Conservation (phyloP, 2,113 vertebrate species). For the Cyprinus carpio region DNA sequence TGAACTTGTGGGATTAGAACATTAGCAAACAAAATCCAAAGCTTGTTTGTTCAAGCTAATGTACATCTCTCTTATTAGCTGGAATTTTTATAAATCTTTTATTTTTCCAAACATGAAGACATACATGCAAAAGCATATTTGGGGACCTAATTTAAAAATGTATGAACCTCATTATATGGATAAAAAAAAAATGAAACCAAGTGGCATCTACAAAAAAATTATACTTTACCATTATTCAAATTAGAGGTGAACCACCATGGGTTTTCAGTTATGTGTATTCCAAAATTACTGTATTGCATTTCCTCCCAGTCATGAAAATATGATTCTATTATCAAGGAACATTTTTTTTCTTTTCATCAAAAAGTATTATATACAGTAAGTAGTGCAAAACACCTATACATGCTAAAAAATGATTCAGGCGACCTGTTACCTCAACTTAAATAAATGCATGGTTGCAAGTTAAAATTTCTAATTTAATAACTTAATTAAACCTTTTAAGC, state of each 20-base stretch:
- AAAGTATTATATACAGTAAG: conserved; percentile 8
- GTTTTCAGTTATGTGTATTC: neutral
- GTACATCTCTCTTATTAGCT: neutral
- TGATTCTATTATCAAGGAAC: conserved; percentile 26
- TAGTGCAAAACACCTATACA: conserved; percentile 29
- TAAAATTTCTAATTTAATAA: too few relatives aligned
- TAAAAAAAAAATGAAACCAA: neutral
- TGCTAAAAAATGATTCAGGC: too few relatives aligned
- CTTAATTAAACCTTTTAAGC: too few relatives aligned
- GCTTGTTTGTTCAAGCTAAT: conserved; percentile 24
- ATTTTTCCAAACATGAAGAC: conserved; percentile 27
- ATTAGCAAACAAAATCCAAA: neutral
- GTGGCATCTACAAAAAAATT: neutral
- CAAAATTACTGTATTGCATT: neutral
- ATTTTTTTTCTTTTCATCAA: conserved; percentile 2
- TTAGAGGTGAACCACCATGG: neutral
- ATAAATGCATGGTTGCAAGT: too few relatives aligned
- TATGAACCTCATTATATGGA: too few relatives aligned
- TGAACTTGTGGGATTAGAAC: neutral
- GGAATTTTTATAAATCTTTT: conserved; percentile 29
- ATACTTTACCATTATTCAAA: neutral
- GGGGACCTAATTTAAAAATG: neutral
- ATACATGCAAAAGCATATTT: neutral
- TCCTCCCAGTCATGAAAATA: neutral
- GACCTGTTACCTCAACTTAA: too few relatives aligned